Percentiles rank a stretch among this genome's conserved stretches.
These are phyloP conservation scores for Cantharis lateralis DNA, from an alignment of 2,888 invertebrate genomes.

Conservation along the genomic window DNA sequence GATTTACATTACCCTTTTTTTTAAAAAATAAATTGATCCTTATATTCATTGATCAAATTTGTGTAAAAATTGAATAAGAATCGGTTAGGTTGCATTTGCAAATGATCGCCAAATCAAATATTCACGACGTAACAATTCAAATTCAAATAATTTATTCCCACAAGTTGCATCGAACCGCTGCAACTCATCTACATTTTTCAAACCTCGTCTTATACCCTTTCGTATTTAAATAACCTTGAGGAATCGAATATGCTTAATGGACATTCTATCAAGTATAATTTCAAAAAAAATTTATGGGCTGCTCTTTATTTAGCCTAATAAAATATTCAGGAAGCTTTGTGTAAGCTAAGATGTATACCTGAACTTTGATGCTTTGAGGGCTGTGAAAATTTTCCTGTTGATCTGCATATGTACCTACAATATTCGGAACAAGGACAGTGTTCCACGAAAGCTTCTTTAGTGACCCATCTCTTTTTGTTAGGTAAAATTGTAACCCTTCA, in stretches of 20 bases:
- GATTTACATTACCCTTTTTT: not conserved
- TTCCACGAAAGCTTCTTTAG: constrained; percentile 24
- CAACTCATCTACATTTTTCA: constrained; percentile 55
- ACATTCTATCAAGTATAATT: constrained; percentile 51
- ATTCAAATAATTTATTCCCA: not conserved
- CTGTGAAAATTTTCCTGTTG: constrained; percentile 8
- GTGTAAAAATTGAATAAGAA: constrained; percentile 52
- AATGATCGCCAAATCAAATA: not conserved
- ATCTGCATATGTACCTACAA: constrained; percentile 19
- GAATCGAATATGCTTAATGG: constrained; percentile 58
- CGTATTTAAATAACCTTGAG: constrained; percentile 54
- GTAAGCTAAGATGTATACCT: constrained; percentile 12
- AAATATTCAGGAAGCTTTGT: constrained; percentile 15
- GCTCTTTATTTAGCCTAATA: constrained; percentile 25
- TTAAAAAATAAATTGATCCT: not conserved
- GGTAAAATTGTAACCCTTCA: constrained; percentile 34
- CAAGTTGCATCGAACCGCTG: constrained; percentile 38
- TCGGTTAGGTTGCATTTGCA: constrained; percentile 46
- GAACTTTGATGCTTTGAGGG: not conserved
- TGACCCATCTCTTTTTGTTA: constrained; percentile 38
- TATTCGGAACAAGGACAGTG: constrained; percentile 24
- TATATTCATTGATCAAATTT: constrained; percentile 14
- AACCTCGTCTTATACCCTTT: constrained; percentile 52
- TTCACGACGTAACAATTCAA: not conserved
- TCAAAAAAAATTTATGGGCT: constrained; percentile 31